Evolutionary conservation across 1,140 invertebrate genomes (phyloP).

Genomic region (Penaeus chinensis): DNA sequence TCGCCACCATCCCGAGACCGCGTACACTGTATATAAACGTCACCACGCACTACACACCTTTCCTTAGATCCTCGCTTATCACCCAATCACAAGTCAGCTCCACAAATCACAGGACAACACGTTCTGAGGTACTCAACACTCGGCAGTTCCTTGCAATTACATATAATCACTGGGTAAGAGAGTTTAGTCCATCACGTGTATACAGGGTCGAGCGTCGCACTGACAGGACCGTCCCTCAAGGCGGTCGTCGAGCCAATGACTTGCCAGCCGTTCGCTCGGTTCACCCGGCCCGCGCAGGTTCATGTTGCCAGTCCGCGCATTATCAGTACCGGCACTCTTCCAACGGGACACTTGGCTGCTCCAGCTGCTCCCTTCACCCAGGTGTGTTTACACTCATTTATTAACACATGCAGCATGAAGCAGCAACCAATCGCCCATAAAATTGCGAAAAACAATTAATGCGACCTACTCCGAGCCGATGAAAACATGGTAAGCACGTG

Average conservation of each 20-base stretch:
- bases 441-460: background rate
- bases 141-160: no score
- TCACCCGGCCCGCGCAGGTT: slow-evolving; percentile 33
- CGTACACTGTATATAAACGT: no score
- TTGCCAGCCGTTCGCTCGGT: slow-evolving; percentile 31
- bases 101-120: no score
- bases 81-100: no score
- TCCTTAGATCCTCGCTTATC: no score
- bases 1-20: background rate
- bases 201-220: slow-evolving; percentile 35
- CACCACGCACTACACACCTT: no score
- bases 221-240: slow-evolving; percentile 41
- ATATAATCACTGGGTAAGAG: background rate
- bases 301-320: slow-evolving; percentile 45
- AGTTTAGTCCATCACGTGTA: slow-evolving; percentile 44
- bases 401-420: background rate
- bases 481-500: slow-evolving; percentile 17
- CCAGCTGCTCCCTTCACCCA: slow-evolving; percentile 15
- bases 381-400: slow-evolving; percentile 38
- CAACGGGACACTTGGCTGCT: slow-evolving; percentile 40
- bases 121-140: no score
- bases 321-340: slow-evolving; percentile 39
- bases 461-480: background rate
- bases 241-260: slow-evolving; percentile 50
- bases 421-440: background rate